Conservation (phyloP, 2,113 vertebrate species). For the Epinephelus moara region DNA sequence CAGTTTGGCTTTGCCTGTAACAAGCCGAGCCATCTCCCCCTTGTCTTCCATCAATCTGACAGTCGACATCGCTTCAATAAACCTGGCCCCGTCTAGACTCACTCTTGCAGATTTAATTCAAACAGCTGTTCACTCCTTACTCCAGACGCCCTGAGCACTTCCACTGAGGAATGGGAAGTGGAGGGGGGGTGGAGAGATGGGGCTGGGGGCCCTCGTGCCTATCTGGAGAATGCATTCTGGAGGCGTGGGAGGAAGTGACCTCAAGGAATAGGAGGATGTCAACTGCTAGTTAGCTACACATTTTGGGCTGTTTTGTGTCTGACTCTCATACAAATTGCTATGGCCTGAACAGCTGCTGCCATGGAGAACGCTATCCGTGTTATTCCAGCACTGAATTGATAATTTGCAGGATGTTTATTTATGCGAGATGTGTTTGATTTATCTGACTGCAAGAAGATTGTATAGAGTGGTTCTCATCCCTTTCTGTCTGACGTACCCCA, state of each 20-base stretch:
- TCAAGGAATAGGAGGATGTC: slow-evolving; percentile 57
- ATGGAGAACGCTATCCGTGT: neutral
- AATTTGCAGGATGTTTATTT: slow-evolving; percentile 26
- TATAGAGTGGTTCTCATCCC: neutral
- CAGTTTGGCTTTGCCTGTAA: slow-evolving; percentile 75
- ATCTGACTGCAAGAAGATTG: neutral
- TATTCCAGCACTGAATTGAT: slow-evolving; percentile 13
- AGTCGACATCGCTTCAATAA: slow-evolving; percentile 83
- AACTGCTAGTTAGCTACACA: slow-evolving; percentile 57
- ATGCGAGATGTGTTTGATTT: neutral
- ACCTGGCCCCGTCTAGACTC: slow-evolving; percentile 81
- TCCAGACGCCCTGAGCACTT: slow-evolving; percentile 69
- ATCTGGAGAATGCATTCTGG: slow-evolving; percentile 44
- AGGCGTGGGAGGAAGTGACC: slow-evolving; percentile 64
- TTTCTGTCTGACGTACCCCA: neutral
- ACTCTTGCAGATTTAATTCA: slow-evolving; percentile 85
- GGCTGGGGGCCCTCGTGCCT: neutral
- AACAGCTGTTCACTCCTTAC: slow-evolving; percentile 83
- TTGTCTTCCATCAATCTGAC: slow-evolving; percentile 85
- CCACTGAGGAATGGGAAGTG: slow-evolving; percentile 53
- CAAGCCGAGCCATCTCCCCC: slow-evolving; percentile 68
- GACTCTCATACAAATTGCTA: slow-evolving; percentile 46
- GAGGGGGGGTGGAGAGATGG: neutral
- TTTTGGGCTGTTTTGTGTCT: slow-evolving; percentile 62
- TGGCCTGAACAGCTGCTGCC: slow-evolving; percentile 57